These are phyloP conservation scores for Pelobates cultripes DNA, from an alignment of 2,797 vertebrate species.

Conservation along the genomic window DNA sequence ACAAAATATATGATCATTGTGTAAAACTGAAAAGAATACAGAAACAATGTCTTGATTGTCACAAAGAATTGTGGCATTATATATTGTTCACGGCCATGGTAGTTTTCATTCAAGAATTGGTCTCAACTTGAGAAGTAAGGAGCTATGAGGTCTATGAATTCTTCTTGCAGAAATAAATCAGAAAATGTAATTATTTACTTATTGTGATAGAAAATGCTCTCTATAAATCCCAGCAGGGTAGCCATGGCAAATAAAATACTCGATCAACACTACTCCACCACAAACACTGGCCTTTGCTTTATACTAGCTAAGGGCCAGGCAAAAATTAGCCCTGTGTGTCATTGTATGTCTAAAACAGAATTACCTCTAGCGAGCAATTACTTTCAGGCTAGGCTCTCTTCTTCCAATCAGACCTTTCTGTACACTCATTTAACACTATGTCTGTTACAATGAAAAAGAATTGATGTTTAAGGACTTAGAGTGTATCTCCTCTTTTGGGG, in stretches of 20 bases:
- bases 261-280: constrained; percentile 43
- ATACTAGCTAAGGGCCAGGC: constrained; percentile 21
- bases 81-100: not conserved
- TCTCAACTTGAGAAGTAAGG: not conserved
- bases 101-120: not conserved
- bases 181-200: constrained; percentile 52
- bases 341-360: constrained; percentile 60
- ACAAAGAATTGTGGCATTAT: not conserved
- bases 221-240: constrained; percentile 33
- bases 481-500: constrained; percentile 58
- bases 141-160: constrained; percentile 20
- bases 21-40: not conserved
- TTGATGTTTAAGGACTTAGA: constrained; percentile 60
- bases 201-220: constrained; percentile 53
- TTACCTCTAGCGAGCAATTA: constrained; percentile 59
- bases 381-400: constrained; percentile 52
- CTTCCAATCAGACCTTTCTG: constrained; percentile 59
- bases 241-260: constrained; percentile 30
- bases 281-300: constrained; percentile 48
- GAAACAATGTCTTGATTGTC: not conserved
- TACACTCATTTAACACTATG: constrained; percentile 61
- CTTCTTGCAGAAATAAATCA: constrained; percentile 49
- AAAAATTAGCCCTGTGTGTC: constrained; percentile 50
- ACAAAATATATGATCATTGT: not conserved
- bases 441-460: constrained; percentile 60